phyloP scores from a whole-genome alignment of 2,797 vertebrate genomes.

The Linurgus olivaceus region DNA sequence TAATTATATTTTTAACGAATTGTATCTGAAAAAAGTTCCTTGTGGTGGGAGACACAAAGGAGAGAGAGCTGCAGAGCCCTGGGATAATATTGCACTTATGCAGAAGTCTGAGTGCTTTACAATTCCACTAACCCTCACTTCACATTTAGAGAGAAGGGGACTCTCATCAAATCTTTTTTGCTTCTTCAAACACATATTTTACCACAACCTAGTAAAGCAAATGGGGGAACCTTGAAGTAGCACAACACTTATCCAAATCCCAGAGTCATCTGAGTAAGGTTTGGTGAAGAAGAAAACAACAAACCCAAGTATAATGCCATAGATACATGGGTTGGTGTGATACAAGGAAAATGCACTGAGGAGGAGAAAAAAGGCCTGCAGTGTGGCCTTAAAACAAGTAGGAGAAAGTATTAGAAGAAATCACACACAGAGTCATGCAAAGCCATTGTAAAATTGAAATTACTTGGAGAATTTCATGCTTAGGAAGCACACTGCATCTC shows the following conservation, averaged over 20 bases:
- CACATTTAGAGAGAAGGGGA: not conserved
- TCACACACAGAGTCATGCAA: not conserved
- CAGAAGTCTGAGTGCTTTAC: not conserved
- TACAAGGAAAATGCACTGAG: not conserved
- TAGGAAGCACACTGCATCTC: not conserved
- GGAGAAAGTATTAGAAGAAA: not conserved
- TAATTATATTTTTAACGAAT: conserved; percentile 2
- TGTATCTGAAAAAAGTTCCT: not conserved
- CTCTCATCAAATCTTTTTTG: not conserved
- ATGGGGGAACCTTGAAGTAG: not conserved
- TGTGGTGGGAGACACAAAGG: not conserved
- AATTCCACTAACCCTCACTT: not conserved
- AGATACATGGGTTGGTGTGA: not conserved
- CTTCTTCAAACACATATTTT: not conserved
- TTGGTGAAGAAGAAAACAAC: not conserved
- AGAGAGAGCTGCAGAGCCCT: not conserved
- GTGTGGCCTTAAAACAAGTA: not conserved
- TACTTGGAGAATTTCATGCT: not conserved
- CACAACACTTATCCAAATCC: not conserved
- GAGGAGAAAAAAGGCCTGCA: not conserved
- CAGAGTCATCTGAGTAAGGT: not conserved
- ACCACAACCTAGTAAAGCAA: not conserved
- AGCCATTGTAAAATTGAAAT: not conserved
- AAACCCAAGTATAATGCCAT: not conserved
- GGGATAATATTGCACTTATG: not conserved